Evolutionary conservation across 2,113 vertebrate genomes (phyloP).

Genomic region (Athene cunicularia): DNA sequence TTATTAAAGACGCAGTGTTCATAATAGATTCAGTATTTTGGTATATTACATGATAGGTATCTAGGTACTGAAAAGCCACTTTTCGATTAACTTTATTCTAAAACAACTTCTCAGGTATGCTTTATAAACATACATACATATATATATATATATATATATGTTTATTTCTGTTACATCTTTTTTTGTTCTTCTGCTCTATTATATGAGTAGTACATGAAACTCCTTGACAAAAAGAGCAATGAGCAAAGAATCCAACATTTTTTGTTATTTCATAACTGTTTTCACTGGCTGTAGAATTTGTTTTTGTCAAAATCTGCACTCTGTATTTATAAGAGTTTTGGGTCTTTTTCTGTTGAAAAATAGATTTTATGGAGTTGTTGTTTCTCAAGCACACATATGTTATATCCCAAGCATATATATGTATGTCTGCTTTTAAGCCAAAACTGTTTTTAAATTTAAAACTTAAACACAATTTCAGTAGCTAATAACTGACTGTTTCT

Average conservation of each 20-base stretch:
- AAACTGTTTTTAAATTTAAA: neutral
- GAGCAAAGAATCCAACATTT: neutral
- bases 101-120: neutral
- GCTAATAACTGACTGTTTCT: slow-evolving; percentile 7
- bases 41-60: neutral
- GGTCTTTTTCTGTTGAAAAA: neutral
- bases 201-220: neutral
- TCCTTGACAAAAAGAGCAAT: neutral
- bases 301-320: neutral
- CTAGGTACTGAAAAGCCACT: neutral
- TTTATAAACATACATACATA: neutral
- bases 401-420: neutral
- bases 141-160: neutral
- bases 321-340: neutral
- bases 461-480: neutral
- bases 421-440: neutral
- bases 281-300: neutral
- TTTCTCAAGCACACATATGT: neutral
- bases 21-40: neutral
- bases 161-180: neutral
- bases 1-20: neutral
- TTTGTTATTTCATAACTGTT: neutral
- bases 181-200: neutral
- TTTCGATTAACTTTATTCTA: neutral
- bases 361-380: neutral